Base-by-base conservation (phyloP, 2,888 invertebrate genomes). In the Cynaeus angustus region DNA sequence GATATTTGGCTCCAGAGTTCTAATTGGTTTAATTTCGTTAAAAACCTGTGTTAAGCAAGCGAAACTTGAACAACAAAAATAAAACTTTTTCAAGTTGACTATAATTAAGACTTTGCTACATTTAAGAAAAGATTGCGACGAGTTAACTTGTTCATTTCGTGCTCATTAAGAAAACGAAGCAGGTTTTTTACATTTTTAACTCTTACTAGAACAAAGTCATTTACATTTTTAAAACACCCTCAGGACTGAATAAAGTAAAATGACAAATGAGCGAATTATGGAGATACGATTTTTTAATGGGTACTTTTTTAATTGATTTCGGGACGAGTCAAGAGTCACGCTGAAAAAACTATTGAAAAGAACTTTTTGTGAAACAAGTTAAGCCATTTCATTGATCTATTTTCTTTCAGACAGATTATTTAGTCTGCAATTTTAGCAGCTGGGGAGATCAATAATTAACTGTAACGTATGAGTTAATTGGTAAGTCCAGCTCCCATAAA, bases 141-240 rank as follows among this genome's bases (percentile, higher is more conserved):
- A 43, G 55, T 66, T 56, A 56, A 48, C 55, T 66, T 48, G 56
- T 66, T 66, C 56, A 66, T 59, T 66, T 59, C 21, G 37, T 14
- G 26, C 50, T 66, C 66, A 50, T 59, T 59, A 66, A 66, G 66
- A 59, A 58, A 59, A 59, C 61, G 61, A 61, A 50, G 58, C 58
- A 59, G 50, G 66, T 53, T 56, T 66, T 66, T 66, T 66, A 56
- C 66, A 56, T 66, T 66, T 65, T 56, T 37, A 66, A 66, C 55
- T 66, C 46, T 56, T 56, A 26, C 45, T 56, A 33, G 53, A 3
- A 52, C 52, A 55, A 38, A 50, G 65, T 30, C 48, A 64, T 64
- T 64, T 64, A 53, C 64, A 64, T 66, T 66, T 65, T 56, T 52
- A 13, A 56, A 64, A 33, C 64, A 53, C 21, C 26, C 28, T 14